These are phyloP conservation scores for Boulengeromyrus knoepffleri DNA, from an alignment of 2,113 vertebrate species.

Conservation along the genomic window DNA sequence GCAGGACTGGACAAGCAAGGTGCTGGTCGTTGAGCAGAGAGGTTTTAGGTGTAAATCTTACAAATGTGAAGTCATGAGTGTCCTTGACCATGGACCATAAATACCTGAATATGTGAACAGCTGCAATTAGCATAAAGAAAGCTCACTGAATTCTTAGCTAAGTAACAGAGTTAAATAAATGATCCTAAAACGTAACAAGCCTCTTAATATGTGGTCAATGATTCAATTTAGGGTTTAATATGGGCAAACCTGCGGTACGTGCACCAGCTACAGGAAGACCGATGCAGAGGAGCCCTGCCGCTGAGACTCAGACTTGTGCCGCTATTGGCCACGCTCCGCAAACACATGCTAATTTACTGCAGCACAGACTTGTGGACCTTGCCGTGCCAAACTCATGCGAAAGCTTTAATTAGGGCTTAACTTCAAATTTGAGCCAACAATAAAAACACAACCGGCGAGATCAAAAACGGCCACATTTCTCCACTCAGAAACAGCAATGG, in stretches of 20 bases:
- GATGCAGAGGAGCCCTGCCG: background rate
- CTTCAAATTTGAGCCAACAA: slow-evolving; percentile 41
- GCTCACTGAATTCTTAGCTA: background rate
- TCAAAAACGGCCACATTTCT: background rate
- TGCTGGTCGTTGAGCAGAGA: background rate
- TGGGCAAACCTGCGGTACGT: background rate
- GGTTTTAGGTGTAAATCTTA: background rate
- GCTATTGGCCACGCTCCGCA: background rate
- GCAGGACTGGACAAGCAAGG: background rate
- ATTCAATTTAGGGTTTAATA: background rate
- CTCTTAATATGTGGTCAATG: background rate
- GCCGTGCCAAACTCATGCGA: slow-evolving; percentile 28
- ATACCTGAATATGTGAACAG: background rate
- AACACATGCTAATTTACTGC: background rate
- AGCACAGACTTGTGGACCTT: slow-evolving; percentile 2
- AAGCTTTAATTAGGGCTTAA: slow-evolving; percentile 51
- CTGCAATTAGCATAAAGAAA: background rate
- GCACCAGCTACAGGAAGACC: background rate
- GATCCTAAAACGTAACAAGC: background rate
- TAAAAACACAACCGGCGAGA: slow-evolving; percentile 37
- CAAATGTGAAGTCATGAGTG: background rate
- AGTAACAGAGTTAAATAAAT: background rate
- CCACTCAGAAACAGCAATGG: background rate
- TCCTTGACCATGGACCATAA: background rate
- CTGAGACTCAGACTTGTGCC: background rate